phyloP scores from a whole-genome alignment of 2,113 vertebrate species.

The Malurus elegans region DNA sequence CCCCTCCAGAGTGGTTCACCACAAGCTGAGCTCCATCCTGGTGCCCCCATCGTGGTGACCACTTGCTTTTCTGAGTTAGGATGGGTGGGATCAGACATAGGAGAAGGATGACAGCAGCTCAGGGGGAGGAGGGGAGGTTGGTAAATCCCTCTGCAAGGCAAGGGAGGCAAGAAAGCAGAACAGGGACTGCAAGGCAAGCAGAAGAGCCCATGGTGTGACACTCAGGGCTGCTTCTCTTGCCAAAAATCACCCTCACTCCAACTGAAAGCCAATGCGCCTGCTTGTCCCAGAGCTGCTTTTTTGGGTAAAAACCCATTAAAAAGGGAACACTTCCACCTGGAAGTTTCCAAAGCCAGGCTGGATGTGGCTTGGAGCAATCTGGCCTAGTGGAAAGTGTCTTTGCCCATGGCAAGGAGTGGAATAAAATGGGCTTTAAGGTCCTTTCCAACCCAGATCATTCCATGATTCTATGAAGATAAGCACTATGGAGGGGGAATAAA shows the following conservation, averaged over 20 bases:
- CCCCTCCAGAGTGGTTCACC: background rate
- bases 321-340: background rate
- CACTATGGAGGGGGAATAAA: background rate
- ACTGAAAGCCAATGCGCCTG: rapidly evolving
- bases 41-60: rapidly evolving
- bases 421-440: background rate
- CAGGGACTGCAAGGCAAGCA: rapidly evolving
- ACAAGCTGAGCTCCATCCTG: background rate
- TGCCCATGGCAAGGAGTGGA: background rate
- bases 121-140: background rate
- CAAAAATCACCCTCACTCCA: background rate
- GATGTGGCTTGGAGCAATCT: background rate
- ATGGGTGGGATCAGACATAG: background rate
- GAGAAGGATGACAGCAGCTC: background rate
- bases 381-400: background rate
- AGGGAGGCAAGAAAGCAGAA: background rate
- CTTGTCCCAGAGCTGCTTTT: rapidly evolving
- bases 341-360: background rate
- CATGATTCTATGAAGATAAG: background rate
- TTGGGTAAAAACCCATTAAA: background rate
- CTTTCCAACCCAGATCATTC: background rate
- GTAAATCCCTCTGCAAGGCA: background rate
- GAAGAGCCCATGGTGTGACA: background rate
- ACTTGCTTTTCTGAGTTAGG: background rate
- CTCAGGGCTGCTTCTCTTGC: background rate